A percentile compares a stretch with the other conserved stretches of the same genome.
Conservation (phyloP, 1,140 invertebrate genomes). For the Dinothrombium tinctorium region DNA sequence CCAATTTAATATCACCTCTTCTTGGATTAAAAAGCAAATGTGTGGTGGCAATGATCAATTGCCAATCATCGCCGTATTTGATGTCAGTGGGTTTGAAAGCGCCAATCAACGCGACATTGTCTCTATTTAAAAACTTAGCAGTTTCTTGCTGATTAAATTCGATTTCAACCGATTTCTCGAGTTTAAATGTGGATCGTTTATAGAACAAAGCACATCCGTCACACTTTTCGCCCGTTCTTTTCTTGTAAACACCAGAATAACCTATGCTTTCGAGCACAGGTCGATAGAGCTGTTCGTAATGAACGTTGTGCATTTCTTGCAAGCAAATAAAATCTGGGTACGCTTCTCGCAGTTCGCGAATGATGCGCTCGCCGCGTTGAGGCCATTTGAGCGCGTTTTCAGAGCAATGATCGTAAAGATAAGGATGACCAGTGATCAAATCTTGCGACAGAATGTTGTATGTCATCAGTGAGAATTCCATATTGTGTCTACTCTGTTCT, state of each 20-base stretch:
- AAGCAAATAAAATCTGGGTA: constrained; percentile 16
- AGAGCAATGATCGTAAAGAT: constrained; percentile 42
- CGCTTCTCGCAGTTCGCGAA: constrained; percentile 17
- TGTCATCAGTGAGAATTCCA: constrained; percentile 30
- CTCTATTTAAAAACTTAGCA: constrained; percentile 40
- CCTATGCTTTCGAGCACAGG: constrained; percentile 20
- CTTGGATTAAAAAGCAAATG: constrained; percentile 81
- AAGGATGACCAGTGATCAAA: constrained; percentile 41
- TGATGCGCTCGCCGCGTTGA: constrained; percentile 35
- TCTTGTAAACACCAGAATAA: constrained; percentile 41
- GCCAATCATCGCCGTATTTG: constrained; percentile 14
- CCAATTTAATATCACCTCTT: constrained; percentile 60
- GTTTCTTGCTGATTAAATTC: constrained; percentile 26
- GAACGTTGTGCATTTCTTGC: constrained; percentile 61
- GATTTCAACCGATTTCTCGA: constrained; percentile 33
- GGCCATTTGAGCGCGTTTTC: constrained; percentile 38
- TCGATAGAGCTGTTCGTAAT: constrained; percentile 35
- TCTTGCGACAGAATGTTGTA: constrained; percentile 75
- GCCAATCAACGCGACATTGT: constrained; percentile 62
- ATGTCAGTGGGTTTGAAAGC: constrained; percentile 29
- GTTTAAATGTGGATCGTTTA: constrained; percentile 22
- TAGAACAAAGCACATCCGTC: constrained; percentile 71
- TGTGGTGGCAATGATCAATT: constrained; percentile 61
- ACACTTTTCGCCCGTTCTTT: constrained; percentile 37
- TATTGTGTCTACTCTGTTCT: constrained; percentile 7